phyloP scores from a whole-genome alignment of 2,797 vertebrate species.

The Cossypha niveicapilla region DNA sequence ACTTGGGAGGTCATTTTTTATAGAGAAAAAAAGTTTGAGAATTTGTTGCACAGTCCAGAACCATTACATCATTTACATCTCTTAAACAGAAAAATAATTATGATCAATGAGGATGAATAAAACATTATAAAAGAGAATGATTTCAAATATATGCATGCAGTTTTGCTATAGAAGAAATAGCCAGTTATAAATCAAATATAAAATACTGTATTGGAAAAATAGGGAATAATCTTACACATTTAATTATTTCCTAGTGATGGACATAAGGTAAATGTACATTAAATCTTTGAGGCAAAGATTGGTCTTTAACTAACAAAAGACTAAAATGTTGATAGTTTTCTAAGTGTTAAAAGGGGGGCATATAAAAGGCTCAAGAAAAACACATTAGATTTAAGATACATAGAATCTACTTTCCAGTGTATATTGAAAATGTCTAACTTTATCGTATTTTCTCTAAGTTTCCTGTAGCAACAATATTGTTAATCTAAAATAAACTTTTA shows the following conservation, averaged over 20 bases:
- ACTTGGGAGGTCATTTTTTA: not conserved
- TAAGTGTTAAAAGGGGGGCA: not conserved
- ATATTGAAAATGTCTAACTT: not conserved
- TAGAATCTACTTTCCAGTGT: not conserved
- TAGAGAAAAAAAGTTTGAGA: not conserved
- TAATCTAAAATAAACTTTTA: not conserved
- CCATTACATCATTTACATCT: not conserved
- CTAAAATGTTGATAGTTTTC: not conserved
- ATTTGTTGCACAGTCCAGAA: not conserved
- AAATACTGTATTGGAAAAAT: not conserved
- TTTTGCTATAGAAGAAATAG: not conserved
- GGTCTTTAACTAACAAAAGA: not conserved
- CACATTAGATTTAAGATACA: not conserved
- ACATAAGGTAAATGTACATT: not conserved
- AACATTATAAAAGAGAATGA: not conserved
- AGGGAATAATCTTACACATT: not conserved
- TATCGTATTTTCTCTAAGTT: not conserved
- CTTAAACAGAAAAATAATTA: not conserved
- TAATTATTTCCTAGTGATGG: not conserved
- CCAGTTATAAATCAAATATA: not conserved
- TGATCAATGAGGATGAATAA: not conserved
- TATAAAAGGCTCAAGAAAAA: not conserved
- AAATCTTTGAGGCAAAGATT: not conserved
- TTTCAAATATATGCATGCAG: not conserved
- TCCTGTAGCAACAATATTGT: not conserved